Evolutionary conservation across 1,140 invertebrate species (phyloP), one percentile per base, ranked within the genome.

Genomic region (Heterodera carotae): DNA sequence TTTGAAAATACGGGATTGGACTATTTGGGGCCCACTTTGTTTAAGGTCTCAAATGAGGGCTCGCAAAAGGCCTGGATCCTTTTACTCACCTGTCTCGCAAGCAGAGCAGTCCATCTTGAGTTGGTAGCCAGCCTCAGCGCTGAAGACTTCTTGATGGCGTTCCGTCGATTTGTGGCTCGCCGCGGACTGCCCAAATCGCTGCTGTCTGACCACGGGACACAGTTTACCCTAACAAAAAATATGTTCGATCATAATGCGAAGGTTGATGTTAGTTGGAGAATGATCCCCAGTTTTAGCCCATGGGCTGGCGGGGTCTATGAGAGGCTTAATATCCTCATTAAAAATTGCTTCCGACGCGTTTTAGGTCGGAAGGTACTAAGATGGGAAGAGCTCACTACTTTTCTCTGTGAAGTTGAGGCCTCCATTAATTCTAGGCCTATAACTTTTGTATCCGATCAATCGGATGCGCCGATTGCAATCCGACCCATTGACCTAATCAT

Each of bases 271-370:
- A 29, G 36, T 15, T 69, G 68, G 68, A 27, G 15, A 12, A 25
- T 69, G 12, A 69, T 69, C 18, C 68, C 68, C 25, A 12, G n/a
- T 2, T 18, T 69, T 10, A 31, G 25, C 5, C 68, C 68, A 10
- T 69, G 68, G 68, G n/a, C 68, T 5, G 68, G 68, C 0, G 68
- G 68, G 0, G 12, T 69, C 2, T 69, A 69, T 34, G 68, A 69
- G 12, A 5, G 68, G 0, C 12, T 69, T 0, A 53, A 48, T 2
- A 7, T 25, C 15, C 53, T 36, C 25, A 33, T 69, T 4, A 69
- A 69, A 2, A 53, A 69, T 1, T 69, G 36, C 2, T 69, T 69
- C 0, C 39, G 53, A 15, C n/a, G 68, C 10, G 53, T 53, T 29
- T 53, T 69, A 10, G 68, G 68, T 10, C n/a, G 68, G 27, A 27